Evolutionary conservation across 2,888 invertebrate species (phyloP).

Genomic region (Rhaphigaster nebulosa): DNA sequence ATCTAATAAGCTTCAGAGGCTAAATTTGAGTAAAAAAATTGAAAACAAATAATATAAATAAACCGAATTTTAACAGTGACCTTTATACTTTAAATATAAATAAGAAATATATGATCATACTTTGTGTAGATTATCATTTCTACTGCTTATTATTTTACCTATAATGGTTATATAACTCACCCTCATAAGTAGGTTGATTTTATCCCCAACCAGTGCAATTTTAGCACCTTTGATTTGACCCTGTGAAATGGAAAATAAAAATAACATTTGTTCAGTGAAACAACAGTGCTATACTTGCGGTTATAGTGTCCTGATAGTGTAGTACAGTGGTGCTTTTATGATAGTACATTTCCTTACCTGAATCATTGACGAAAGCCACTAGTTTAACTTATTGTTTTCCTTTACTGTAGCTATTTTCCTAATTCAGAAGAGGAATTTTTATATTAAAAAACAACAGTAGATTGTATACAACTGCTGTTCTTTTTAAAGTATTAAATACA

Average conservation of each 20-base stretch:
- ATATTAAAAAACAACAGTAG: slow-evolving; percentile 7
- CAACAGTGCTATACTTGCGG: slow-evolving; percentile 37
- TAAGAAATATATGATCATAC: slow-evolving; percentile 10
- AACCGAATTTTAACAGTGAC: not conserved
- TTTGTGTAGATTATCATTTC: not conserved
- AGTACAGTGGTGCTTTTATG: not conserved
- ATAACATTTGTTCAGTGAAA: slow-evolving; percentile 47
- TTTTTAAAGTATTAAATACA: not conserved
- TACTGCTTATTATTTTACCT: not conserved
- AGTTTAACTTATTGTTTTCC: slow-evolving; percentile 28
- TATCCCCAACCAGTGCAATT: slow-evolving; percentile 65
- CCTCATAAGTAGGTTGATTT: slow-evolving; percentile 65
- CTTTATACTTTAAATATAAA: not conserved
- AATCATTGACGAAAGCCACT: not conserved
- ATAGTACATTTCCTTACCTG: slow-evolving; percentile 10
- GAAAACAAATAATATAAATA: not conserved
- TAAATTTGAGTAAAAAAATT: not conserved
- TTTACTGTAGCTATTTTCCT: slow-evolving; percentile 40
- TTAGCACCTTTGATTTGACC: slow-evolving; percentile 65
- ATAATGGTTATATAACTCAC: slow-evolving; percentile 62
- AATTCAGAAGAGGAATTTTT: slow-evolving; percentile 40
- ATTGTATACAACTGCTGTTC: not conserved
- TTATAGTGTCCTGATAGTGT: not conserved
- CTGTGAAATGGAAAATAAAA: slow-evolving; percentile 61
- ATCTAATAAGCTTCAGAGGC: not conserved